A percentile compares a stretch with the other conserved stretches of the same genome.
Conservation (phyloP, 1,140 invertebrate species). For the Thaumatotibia leucotreta region DNA sequence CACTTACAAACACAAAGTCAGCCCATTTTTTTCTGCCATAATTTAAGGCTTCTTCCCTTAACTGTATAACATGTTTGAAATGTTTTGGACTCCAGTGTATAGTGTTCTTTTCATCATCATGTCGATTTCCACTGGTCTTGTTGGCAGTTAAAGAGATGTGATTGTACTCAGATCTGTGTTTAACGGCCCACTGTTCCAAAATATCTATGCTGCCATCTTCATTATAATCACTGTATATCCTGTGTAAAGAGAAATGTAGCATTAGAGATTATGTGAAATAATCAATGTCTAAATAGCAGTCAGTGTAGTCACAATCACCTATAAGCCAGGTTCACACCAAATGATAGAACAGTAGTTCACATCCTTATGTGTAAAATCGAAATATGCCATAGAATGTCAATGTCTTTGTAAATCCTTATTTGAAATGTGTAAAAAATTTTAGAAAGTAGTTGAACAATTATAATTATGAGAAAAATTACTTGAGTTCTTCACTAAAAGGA, state of each 20-base stretch:
- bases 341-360: too few species aligned
- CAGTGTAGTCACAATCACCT: too few species aligned
- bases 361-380: too few species aligned
- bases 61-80: slow-evolving; percentile 88
- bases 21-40: slow-evolving; percentile 79
- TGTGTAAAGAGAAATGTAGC: slow-evolving; percentile 60
- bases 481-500: too few species aligned
- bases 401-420: too few species aligned
- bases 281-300: too few species aligned
- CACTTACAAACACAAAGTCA: slow-evolving; percentile 57
- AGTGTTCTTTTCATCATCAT: slow-evolving; percentile 80
- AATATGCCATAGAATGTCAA: too few species aligned
- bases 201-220: slow-evolving; percentile 86
- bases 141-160: slow-evolving; percentile 79
- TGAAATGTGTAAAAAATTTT: too few species aligned
- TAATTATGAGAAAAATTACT: too few species aligned
- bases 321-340: too few species aligned
- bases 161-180: slow-evolving; percentile 83
- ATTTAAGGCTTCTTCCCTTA: slow-evolving; percentile 88
- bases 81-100: slow-evolving; percentile 86
- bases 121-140: slow-evolving; percentile 55
- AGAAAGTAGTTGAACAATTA: too few species aligned
- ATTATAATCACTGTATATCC: slow-evolving; percentile 94
- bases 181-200: slow-evolving; percentile 84
- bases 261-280: not conserved